phyloP scores from a whole-genome alignment of 2,113 vertebrate species.

The Vulpes ferrilata region DNA sequence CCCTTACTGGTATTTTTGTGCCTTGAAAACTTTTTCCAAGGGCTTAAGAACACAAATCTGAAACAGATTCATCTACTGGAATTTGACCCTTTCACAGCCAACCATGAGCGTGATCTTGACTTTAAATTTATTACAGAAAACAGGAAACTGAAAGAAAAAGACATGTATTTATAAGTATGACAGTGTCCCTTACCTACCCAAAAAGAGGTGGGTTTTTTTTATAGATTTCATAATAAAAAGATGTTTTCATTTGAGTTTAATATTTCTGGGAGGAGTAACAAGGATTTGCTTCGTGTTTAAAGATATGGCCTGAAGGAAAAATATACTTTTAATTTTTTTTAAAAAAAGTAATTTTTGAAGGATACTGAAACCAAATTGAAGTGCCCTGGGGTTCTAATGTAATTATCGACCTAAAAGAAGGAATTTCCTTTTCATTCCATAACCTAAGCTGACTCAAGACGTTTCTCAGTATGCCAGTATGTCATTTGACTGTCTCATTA shows the following conservation, averaged over 20 bases:
- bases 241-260: not conserved
- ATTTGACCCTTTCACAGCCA: conserved; percentile 51
- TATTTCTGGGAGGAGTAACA: not conserved
- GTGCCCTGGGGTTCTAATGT: not conserved
- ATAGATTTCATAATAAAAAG: not conserved
- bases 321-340: not conserved
- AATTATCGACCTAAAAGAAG: not conserved
- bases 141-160: conserved; percentile 65
- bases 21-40: not conserved
- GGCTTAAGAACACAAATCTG: not conserved
- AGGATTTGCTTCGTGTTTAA: conserved; percentile 56
- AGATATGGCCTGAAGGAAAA: conserved; percentile 69
- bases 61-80: not conserved
- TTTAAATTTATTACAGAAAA: conserved; percentile 41
- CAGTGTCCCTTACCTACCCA: conserved; percentile 54
- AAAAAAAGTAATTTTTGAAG: conserved; percentile 38
- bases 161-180: conserved; percentile 45
- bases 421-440: not conserved
- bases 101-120: conserved; percentile 37
- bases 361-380: not conserved
- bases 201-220: not conserved
- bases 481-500: not conserved
- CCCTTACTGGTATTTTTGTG: not conserved
- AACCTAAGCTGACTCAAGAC: not conserved
- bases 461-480: not conserved